Percentiles rank a stretch among this genome's conserved stretches.
Conservation (phyloP, 1,140 invertebrate species). For the Planococcus citri region DNA sequence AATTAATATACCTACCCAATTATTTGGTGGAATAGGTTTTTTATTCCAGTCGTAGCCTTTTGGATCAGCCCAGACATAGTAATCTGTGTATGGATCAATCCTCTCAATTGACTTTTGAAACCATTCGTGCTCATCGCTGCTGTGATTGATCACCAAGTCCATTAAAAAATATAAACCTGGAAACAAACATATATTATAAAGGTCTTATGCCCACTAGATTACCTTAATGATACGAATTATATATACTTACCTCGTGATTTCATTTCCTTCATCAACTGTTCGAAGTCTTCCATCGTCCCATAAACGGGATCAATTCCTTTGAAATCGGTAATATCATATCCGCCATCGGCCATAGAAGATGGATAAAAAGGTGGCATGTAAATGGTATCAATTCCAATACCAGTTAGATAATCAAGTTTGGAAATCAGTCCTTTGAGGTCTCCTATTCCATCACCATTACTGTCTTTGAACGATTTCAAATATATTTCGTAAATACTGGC, state of each 20-base stretch:
- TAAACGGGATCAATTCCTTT: conserved; percentile 31
- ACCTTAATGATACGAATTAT: no score
- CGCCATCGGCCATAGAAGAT: conserved; percentile 55
- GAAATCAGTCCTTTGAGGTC: conserved; percentile 40
- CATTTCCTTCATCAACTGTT: conserved; percentile 7
- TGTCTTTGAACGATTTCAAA: conserved; percentile 63
- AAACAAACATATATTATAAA: no score
- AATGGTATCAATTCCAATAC: conserved; percentile 32
- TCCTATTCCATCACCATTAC: conserved; percentile 59
- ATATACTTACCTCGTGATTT: conserved; percentile 32
- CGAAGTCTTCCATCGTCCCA: conserved; percentile 22
- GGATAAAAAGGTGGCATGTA: conserved; percentile 20
- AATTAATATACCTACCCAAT: conserved; percentile 44
- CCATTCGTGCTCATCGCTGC: conserved; percentile 63
- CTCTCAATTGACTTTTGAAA: conserved; percentile 49
- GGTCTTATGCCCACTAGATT: no score
- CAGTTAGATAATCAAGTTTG: neutral
- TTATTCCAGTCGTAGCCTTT: conserved; percentile 34
- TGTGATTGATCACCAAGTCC: conserved; percentile 78
- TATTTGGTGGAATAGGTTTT: conserved; percentile 40
- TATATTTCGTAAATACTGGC: conserved; percentile 65
- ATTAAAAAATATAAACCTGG: conserved; percentile 63
- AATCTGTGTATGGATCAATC: conserved; percentile 50
- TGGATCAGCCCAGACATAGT: conserved; percentile 60
- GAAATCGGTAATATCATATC: conserved; percentile 64